A percentile compares a stretch with the other conserved stretches of the same genome.
phyloP scores from a whole-genome alignment of 2,113 vertebrate species.

The Sceloporus tristichus region DNA sequence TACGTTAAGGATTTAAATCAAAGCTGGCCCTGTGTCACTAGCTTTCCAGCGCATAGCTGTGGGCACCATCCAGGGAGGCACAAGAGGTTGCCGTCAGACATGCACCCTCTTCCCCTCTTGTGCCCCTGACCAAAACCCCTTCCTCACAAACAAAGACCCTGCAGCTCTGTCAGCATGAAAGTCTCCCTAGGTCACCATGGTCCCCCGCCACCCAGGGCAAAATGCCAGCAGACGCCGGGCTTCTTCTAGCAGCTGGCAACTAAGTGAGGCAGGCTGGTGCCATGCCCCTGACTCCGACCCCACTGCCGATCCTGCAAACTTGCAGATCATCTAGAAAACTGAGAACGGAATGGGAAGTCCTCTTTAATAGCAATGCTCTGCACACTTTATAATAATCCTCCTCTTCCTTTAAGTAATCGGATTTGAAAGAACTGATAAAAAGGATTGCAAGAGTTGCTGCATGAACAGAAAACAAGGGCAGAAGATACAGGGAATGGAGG shows the following conservation, averaged over 20 bases:
- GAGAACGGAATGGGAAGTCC: too few species aligned
- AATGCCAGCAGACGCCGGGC: background rate
- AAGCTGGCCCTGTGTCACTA: background rate
- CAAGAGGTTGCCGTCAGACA: background rate
- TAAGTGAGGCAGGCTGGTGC: background rate
- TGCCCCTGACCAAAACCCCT: background rate
- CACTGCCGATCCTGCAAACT: too few species aligned
- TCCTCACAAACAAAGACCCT: background rate
- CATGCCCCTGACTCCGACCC: too few species aligned
- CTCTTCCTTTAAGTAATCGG: background rate
- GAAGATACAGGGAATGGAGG: too few species aligned
- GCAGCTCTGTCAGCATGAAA: background rate
- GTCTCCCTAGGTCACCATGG: background rate
- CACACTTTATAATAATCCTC: too few species aligned
- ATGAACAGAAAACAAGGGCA: background rate
- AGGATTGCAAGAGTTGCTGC: background rate
- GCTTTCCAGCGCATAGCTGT: background rate
- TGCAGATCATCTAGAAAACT: background rate
- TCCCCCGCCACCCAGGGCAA: constrained; percentile 19
- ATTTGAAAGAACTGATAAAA: background rate
- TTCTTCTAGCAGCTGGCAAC: constrained; percentile 63
- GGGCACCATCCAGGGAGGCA: background rate
- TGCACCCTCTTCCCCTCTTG: too few species aligned
- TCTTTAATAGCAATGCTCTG: too few species aligned
- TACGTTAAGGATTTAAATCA: background rate